Base-by-base conservation (phyloP, 2,888 invertebrate genomes). In the Anodontia alba region DNA sequence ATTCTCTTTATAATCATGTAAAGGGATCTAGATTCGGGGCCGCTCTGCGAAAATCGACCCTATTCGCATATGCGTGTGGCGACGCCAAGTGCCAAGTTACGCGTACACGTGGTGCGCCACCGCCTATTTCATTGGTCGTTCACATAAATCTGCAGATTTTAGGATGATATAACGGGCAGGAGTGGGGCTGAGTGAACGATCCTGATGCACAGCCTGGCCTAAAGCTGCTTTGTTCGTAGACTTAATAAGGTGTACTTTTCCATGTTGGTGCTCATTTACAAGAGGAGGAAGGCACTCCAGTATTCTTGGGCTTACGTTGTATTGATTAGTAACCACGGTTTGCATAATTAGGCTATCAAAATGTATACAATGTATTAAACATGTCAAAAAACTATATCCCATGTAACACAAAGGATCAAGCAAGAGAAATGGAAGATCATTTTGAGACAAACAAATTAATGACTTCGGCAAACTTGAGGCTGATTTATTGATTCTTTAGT, bases 311-410 rank as follows among this genome's bases (percentile, higher is more conserved):
- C 62, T 62, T 62, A 62, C 33, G 31, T 70, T 20, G 8, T 70
- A 46, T 70, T 46, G 49, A 43, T 23, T 36, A 7, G 62, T 23
- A 62, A 26, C 62, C 10, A 12, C 5, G 62, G 62, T 62, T 62
- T 62, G 62, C 38, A 81, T 87, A 87, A 89, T 89, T 75, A 89
- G 77, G 83, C 84, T 85, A 87, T 89, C 87, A 87, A 89, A 86
- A 89, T 89, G 86, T 87, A 89, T 89, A 80, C 80, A 87, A 86
- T 87, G 87, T 83, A 84, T 86, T 84, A 81, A 81, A 78, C 86
- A 86, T 87, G 88, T 83, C 87, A 77, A 51, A 38, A 42, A 49
- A 49, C 36, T 57, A 82, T 87, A 83, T 83, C 84, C 78, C 57
- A 62, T 51, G 23, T 54, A 77, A 81, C 78, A 49, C 69, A 42